Evolutionary conservation across 2,113 vertebrate genomes (phyloP).

Genomic region (Irena cyanogastra): DNA sequence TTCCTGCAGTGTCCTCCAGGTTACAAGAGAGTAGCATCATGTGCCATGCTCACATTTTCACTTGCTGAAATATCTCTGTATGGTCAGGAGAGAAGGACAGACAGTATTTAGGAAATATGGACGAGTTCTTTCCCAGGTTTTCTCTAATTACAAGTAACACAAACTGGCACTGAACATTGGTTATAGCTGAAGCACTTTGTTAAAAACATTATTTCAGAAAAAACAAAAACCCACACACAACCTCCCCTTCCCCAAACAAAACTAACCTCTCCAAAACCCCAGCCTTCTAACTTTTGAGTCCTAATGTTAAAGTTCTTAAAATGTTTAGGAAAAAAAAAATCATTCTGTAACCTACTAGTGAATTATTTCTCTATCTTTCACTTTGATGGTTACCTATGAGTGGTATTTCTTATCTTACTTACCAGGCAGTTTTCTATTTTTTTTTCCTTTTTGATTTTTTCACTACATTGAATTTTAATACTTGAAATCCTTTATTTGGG

Average conservation of each 20-base stretch:
- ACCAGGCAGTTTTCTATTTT: background rate
- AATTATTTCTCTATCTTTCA: background rate
- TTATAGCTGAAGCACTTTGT: background rate
- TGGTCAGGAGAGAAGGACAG: background rate
- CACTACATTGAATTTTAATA: background rate
- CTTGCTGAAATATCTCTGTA: background rate
- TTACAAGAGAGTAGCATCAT: background rate
- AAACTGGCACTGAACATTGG: background rate
- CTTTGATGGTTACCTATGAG: background rate
- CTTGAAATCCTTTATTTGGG: background rate
- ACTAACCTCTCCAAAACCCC: fast-evolving
- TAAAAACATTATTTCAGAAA: background rate
- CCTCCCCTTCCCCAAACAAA: background rate
- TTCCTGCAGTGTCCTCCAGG: background rate
- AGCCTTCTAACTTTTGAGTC: background rate
- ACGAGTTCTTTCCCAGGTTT: background rate
- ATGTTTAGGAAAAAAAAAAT: background rate
- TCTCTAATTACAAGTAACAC: background rate
- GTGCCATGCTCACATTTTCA: background rate
- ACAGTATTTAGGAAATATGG: background rate
- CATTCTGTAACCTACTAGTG: background rate
- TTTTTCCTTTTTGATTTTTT: background rate
- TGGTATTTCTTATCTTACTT: background rate
- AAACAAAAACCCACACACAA: fast-evolving
- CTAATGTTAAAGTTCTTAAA: background rate